phyloP scores from a whole-genome alignment of 2,888 invertebrate species.

The Eupithecia tripunctaria region DNA sequence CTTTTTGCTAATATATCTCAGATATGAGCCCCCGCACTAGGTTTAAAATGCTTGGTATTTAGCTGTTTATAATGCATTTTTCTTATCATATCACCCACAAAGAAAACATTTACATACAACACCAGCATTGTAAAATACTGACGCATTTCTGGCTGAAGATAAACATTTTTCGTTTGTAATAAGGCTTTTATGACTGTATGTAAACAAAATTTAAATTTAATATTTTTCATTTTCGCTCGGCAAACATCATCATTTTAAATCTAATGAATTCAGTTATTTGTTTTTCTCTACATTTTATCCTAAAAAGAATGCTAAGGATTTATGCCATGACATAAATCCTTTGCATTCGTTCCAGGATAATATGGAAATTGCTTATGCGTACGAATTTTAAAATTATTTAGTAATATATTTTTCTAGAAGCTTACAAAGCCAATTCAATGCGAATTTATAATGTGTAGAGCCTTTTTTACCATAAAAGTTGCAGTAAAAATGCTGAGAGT shows the following conservation, averaged over 20 bases:
- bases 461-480: neutral
- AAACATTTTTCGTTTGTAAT: neutral
- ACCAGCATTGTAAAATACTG: conserved; percentile 6
- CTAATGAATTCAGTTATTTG: neutral
- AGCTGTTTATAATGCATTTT: neutral
- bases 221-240: neutral
- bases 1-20: neutral
- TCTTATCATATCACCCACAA: neutral
- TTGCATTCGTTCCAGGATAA: neutral
- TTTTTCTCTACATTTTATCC: neutral
- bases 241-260: neutral
- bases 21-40: neutral
- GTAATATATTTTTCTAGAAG: neutral
- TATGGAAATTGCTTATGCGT: neutral
- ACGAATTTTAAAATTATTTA: too few species aligned
- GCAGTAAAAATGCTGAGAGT: too few species aligned
- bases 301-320: neutral
- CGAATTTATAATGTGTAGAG: neutral
- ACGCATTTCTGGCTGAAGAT: neutral
- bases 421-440: neutral
- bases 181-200: neutral
- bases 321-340: neutral
- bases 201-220: neutral
- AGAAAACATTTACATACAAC: conserved; percentile 7
- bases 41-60: neutral